Conservation (phyloP, 1,140 invertebrate species). For the Drosophila pseudoananassae region DNA sequence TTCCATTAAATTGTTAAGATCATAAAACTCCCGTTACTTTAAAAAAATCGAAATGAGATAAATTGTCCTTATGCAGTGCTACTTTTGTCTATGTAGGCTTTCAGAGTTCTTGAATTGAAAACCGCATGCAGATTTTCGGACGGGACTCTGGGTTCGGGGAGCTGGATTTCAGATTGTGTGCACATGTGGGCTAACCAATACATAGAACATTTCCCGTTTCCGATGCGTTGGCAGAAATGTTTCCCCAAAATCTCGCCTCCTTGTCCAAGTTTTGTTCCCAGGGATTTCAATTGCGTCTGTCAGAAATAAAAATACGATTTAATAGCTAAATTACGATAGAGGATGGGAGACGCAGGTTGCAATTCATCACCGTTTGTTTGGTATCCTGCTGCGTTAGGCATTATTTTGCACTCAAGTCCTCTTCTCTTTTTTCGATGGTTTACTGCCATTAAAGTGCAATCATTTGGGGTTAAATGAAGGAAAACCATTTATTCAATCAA, state of each 20-base stretch:
- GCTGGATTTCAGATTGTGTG: slow-evolving; percentile 11
- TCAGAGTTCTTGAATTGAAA: background rate
- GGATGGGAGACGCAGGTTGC: background rate
- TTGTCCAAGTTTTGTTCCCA: slow-evolving; percentile 17
- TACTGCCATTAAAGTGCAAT: background rate
- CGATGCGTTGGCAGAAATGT: slow-evolving; percentile 63
- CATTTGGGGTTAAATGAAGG: background rate
- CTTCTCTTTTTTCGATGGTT: no score
- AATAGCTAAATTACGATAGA: slow-evolving; percentile 73
- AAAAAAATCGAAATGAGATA: background rate
- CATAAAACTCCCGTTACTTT: no score
- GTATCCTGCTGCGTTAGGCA: slow-evolving; percentile 52
- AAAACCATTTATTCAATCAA: background rate
- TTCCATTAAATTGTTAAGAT: background rate
- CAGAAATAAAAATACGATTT: slow-evolving; percentile 69
- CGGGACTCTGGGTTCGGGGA: slow-evolving; percentile 5
- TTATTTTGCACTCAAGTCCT: background rate
- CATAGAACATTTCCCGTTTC: slow-evolving; percentile 71
- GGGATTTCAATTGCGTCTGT: slow-evolving; percentile 8
- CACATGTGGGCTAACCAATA: slow-evolving; percentile 54
- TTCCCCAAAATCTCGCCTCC: slow-evolving; percentile 35
- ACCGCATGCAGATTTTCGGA: slow-evolving; percentile 1
- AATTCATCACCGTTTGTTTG: slow-evolving; percentile 1
- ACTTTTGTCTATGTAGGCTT: background rate
- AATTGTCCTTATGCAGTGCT: no score